Conservation (phyloP, 2,113 vertebrate species). For the Strix aluco region DNA sequence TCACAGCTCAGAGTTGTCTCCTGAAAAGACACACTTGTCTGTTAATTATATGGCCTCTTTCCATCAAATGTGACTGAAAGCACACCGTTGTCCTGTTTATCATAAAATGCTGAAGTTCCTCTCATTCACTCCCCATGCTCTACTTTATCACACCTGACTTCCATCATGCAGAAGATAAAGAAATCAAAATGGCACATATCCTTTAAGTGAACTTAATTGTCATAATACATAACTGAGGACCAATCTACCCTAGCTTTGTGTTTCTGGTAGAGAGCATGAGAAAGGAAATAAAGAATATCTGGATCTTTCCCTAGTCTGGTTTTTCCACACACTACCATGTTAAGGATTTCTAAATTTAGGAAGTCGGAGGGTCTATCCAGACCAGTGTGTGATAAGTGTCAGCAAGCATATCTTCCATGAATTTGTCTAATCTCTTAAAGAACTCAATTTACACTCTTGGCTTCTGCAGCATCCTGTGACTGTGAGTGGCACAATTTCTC, state of each 20-base stretch:
- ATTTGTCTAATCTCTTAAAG: not conserved
- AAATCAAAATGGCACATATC: not conserved
- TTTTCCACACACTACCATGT: not conserved
- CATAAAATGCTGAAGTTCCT: not conserved
- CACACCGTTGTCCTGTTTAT: not conserved
- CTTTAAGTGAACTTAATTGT: not conserved
- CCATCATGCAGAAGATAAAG: not conserved
- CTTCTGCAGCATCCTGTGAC: not conserved
- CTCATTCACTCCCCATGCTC: not conserved
- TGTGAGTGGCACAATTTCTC: not conserved
- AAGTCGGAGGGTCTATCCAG: not conserved
- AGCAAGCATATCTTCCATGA: not conserved
- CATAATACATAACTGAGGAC: not conserved
- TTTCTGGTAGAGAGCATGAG: not conserved
- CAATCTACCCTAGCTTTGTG: not conserved
- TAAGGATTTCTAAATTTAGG: not conserved
- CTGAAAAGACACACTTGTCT: not conserved
- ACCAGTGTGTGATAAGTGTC: not conserved
- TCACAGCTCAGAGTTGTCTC: not conserved
- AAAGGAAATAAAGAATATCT: not conserved
- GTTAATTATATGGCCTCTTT: not conserved
- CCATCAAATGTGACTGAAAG: not conserved
- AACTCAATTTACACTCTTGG: accelerated
- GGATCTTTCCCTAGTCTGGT: not conserved
- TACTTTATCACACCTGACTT: not conserved